phyloP scores from a whole-genome alignment of 2,113 vertebrate genomes.

The Corydoras maculifer region DNA sequence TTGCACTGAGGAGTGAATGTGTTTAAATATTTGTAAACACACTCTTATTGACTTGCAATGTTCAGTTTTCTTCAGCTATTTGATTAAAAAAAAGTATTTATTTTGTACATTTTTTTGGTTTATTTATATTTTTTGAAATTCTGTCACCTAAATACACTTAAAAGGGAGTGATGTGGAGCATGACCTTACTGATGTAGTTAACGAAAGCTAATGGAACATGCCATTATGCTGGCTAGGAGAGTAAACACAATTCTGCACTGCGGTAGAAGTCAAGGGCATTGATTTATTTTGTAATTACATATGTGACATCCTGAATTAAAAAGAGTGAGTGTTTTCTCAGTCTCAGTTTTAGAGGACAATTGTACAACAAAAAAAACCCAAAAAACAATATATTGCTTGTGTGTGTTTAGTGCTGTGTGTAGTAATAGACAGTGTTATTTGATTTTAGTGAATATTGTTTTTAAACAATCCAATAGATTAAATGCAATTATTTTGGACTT shows the following conservation, averaged over 20 bases:
- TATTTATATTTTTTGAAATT: background rate
- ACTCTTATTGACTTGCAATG: too few species aligned
- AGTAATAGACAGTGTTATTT: too few species aligned
- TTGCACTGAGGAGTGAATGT: too few species aligned
- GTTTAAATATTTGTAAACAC: too few species aligned
- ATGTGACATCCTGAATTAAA: background rate
- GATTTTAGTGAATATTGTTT: too few species aligned
- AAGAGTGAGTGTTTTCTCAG: background rate
- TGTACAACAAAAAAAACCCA: background rate
- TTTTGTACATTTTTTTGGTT: too few species aligned
- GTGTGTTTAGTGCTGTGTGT: too few species aligned
- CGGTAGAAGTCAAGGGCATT: background rate
- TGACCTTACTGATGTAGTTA: background rate
- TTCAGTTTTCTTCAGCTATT: too few species aligned
- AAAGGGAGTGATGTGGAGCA: background rate
- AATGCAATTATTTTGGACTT: too few species aligned
- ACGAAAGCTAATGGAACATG: background rate
- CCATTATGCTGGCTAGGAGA: background rate
- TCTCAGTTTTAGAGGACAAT: background rate
- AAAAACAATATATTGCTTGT: too few species aligned
- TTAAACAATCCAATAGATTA: too few species aligned
- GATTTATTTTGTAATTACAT: background rate
- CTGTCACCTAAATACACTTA: background rate
- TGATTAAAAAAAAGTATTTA: too few species aligned
- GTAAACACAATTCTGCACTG: background rate